Conservation (phyloP, 2,888 invertebrate species). For the Acholoe squamosa region DNA sequence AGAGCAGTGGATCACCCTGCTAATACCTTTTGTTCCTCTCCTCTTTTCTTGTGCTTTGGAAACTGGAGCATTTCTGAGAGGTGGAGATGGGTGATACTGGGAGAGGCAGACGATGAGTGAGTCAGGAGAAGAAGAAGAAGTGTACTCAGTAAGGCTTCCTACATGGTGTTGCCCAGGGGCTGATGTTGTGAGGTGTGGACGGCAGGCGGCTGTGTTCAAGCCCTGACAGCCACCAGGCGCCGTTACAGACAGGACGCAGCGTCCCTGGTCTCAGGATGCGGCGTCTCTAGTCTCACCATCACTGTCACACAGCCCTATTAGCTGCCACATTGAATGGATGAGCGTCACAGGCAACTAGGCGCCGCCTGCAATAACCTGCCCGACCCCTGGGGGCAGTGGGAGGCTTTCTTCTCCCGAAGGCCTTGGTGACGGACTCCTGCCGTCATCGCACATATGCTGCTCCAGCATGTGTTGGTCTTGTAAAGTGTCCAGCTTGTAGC, state of each 20-base stretch:
- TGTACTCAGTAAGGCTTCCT: neutral
- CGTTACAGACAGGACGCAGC: neutral
- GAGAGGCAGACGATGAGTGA: neutral
- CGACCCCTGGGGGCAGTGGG: neutral
- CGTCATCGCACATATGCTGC: neutral
- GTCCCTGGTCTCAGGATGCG: neutral
- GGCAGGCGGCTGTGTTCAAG: neutral
- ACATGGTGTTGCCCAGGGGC: neutral
- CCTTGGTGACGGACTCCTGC: neutral
- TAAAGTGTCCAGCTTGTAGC: no score
- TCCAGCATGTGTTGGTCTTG: neutral
- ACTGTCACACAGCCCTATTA: neutral
- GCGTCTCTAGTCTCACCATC: neutral
- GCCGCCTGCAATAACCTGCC: neutral
- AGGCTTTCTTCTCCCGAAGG: neutral
- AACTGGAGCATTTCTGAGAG: neutral
- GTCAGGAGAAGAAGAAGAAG: no score
- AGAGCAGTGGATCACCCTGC: neutral
- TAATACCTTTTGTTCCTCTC: neutral
- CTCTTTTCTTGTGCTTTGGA: neutral
- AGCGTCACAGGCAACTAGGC: slow-evolving; percentile 8
- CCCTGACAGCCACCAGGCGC: neutral
- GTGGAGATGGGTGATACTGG: neutral
- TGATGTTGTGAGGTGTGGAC: neutral
- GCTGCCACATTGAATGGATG: neutral